Conservation (phyloP, 1,140 invertebrate genomes). For the Physella acuta region DNA sequence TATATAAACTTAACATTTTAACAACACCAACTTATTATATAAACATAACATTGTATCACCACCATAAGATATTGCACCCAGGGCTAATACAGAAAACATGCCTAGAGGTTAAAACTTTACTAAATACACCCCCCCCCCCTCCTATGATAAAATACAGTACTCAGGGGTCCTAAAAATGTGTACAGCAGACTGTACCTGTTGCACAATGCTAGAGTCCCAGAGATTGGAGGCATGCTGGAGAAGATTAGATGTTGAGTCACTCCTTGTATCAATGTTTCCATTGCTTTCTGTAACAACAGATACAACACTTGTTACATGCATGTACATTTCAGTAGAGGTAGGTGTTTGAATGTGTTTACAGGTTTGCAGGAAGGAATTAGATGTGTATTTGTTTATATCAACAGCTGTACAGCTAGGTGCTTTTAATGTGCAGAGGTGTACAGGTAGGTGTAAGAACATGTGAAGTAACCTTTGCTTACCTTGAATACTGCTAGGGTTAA, state of each 20-base stretch:
- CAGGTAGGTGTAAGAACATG: background rate
- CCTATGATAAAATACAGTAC: too few relatives aligned
- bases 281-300: background rate
- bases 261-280: background rate
- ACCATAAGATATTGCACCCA: background rate
- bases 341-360: background rate
- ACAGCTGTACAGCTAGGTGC: background rate
- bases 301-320: background rate
- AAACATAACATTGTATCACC: background rate
- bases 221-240: constrained; percentile 12
- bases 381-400: background rate
- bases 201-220: constrained; percentile 11
- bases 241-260: background rate
- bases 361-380: background rate
- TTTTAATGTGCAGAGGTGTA: background rate
- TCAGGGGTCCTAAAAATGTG: too few relatives aligned
- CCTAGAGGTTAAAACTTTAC: background rate
- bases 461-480: background rate
- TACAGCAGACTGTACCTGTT: too few relatives aligned
- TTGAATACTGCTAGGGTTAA: background rate
- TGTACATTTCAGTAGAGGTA: background rate
- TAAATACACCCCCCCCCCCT: background rate
- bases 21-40: background rate
- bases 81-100: background rate
- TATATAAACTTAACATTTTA: background rate